A percentile compares a stretch with the other conserved stretches of the same genome.
These are phyloP conservation scores for Cotesia vestalis DNA, from an alignment of 1,140 invertebrate genomes.

Conservation along the genomic window DNA sequence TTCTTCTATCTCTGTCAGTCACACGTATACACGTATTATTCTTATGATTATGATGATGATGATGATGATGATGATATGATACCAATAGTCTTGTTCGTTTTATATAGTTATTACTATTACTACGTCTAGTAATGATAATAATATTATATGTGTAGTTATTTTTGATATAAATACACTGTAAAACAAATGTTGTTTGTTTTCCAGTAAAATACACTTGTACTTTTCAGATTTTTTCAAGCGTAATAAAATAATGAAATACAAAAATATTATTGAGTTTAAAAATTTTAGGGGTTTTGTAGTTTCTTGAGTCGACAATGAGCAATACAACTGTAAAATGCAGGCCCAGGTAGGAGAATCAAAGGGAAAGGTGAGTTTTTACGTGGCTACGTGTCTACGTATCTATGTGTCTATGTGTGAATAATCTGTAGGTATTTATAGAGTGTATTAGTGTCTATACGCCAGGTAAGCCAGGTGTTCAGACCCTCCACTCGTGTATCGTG, in stretches of 20 bases:
- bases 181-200: too few relatives aligned
- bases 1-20: neutral
- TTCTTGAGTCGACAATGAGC: conserved; percentile 30
- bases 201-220: too few relatives aligned
- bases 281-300: neutral
- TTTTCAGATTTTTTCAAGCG: too few relatives aligned
- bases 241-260: neutral
- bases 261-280: neutral
- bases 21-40: too few relatives aligned
- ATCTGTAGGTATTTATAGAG: conserved; percentile 8
- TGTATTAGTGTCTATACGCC: neutral
- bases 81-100: too few relatives aligned
- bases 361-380: conserved; percentile 53
- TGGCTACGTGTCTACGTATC: neutral
- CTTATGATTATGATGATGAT: too few relatives aligned
- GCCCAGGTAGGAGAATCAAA: conserved; percentile 45
- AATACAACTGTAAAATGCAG: conserved; percentile 45
- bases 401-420: neutral
- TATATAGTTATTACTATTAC: too few relatives aligned
- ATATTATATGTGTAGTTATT: too few relatives aligned
- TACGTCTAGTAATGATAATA: too few relatives aligned
- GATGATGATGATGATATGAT: too few relatives aligned
- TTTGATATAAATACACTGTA: too few relatives aligned
- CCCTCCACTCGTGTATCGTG: conserved; percentile 19
- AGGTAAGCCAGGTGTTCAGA: conserved; percentile 38